Evolutionary conservation across 2,888 invertebrate genomes (phyloP).

Genomic region (Cantharis rufa): DNA sequence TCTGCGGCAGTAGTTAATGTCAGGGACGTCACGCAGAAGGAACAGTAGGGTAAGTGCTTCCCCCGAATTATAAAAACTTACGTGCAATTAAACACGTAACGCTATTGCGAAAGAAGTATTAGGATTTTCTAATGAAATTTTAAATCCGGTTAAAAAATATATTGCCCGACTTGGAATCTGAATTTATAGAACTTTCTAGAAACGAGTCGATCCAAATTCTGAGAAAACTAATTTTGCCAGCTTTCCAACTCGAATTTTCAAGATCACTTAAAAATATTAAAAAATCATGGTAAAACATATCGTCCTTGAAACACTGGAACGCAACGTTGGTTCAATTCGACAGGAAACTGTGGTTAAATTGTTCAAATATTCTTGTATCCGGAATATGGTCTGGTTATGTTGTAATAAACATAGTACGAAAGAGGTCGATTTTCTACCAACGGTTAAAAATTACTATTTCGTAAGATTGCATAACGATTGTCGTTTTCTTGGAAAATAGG

Average conservation of each 20-base stretch:
- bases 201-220: not conserved
- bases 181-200: not conserved
- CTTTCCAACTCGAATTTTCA: not conserved
- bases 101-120: not conserved
- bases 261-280: not conserved
- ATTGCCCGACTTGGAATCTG: not conserved
- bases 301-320: conserved; percentile 1
- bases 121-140: not conserved
- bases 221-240: not conserved
- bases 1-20: too few relatives aligned
- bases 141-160: not conserved
- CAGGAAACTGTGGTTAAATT: conserved; percentile 28
- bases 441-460: not conserved
- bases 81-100: not conserved
- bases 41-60: too few relatives aligned
- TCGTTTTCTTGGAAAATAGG: not conserved
- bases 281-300: not conserved
- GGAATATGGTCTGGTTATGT: conserved; percentile 6
- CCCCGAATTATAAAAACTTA: not conserved
- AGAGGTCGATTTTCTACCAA: not conserved
- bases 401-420: not conserved
- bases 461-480: not conserved
- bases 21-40: too few relatives aligned
- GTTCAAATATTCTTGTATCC: conserved; percentile 23
- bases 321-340: not conserved